Evolutionary conservation across 2,113 vertebrate species (phyloP).

Genomic region (Phoenicopterus ruber): DNA sequence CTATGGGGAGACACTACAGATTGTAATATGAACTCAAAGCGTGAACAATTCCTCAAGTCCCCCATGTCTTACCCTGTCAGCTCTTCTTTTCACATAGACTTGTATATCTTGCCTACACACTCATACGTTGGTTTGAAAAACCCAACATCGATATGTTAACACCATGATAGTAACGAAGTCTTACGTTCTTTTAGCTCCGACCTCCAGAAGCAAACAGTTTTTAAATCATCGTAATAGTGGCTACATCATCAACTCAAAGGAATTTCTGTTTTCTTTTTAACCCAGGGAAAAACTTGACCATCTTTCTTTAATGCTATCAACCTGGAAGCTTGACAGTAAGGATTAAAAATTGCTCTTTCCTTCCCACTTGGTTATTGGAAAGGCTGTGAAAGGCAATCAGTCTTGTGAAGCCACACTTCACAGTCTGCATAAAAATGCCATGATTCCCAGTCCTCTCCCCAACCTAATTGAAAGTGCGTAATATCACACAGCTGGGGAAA

Average conservation of each 20-base stretch:
- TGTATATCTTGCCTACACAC: not conserved
- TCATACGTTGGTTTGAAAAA: not conserved
- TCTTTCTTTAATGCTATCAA: conserved; percentile 77
- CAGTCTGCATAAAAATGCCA: conserved; percentile 80
- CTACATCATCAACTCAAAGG: conserved; percentile 31
- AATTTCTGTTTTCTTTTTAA: conserved; percentile 69
- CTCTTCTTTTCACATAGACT: not conserved
- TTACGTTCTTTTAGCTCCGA: conserved; percentile 3
- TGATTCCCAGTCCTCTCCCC: conserved; percentile 71
- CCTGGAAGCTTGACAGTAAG: conserved; percentile 77
- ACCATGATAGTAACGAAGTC: not conserved
- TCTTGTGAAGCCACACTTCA: conserved; percentile 79
- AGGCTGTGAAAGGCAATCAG: conserved; percentile 81
- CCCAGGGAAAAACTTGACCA: conserved; percentile 68
- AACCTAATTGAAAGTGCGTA: conserved; percentile 78
- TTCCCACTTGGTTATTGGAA: conserved; percentile 80
- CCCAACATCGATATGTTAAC: not conserved
- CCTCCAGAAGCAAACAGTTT: conserved; percentile 14
- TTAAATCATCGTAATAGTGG: conserved; percentile 40
- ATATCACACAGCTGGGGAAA: conserved; percentile 78
- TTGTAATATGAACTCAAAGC: not conserved
- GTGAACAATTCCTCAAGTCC: not conserved
- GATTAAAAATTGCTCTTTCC: conserved; percentile 80
- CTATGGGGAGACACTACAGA: not conserved
- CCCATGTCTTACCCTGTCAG: not conserved